Conservation (phyloP, 2,113 vertebrate genomes). For the Gulo gulo region DNA sequence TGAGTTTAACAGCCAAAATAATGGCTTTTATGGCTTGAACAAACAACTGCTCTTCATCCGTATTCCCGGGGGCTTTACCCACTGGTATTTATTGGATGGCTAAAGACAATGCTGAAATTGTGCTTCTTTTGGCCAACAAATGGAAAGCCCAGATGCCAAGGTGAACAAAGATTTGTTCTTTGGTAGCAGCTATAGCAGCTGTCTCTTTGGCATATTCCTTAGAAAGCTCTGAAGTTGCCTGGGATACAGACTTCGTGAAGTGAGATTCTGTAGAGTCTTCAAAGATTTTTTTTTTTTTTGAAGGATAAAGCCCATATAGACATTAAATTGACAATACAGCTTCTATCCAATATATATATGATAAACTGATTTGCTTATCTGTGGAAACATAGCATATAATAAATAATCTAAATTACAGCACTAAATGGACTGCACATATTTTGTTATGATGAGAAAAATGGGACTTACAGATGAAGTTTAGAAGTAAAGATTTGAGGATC, state of each 20-base stretch:
- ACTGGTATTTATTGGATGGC: conserved; percentile 20
- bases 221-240: conserved; percentile 66
- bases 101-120: conserved; percentile 41
- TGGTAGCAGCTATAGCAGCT: conserved; percentile 66
- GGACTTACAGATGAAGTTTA: not conserved
- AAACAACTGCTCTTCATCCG: conserved; percentile 46
- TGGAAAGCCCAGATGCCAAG: conserved; percentile 64
- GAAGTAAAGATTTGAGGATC: not conserved
- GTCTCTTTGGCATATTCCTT: conserved; percentile 65
- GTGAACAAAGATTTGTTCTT: conserved; percentile 59
- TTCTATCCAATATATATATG: not conserved
- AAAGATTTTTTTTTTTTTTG: conserved; percentile 29
- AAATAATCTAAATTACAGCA: not conserved
- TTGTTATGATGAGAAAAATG: not conserved
- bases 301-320: not conserved
- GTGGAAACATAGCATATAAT: not conserved
- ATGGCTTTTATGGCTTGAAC: not conserved
- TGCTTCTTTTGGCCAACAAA: conserved; percentile 57
- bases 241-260: conserved; percentile 67
- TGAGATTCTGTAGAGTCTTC: conserved; percentile 40
- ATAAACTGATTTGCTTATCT: conserved; percentile 6
- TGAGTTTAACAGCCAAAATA: conserved; percentile 40
- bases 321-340: conserved; percentile 21
- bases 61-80: not conserved
- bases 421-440: not conserved